A percentile compares a stretch with the other conserved stretches of the same genome.
phyloP scores from a whole-genome alignment of 2,888 invertebrate genomes.

The Limenitis camilla region DNA sequence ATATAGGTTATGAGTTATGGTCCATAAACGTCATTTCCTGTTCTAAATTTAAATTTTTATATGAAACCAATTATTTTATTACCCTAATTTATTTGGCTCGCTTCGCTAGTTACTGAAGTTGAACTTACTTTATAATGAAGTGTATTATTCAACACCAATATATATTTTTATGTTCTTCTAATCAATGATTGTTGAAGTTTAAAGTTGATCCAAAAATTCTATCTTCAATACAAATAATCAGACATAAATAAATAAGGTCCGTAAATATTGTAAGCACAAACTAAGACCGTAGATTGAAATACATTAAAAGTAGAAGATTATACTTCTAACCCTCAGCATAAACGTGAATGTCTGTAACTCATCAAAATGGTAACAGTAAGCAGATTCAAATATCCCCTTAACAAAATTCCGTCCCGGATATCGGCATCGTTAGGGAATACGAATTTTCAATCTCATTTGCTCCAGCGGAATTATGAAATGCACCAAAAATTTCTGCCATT shows the following conservation, averaged over 20 bases:
- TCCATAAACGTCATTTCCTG: background rate
- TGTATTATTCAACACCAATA: no score
- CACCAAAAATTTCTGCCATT: conserved; percentile 4
- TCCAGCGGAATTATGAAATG: conserved; percentile 7
- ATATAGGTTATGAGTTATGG: background rate
- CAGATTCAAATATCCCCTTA: conserved; percentile 1
- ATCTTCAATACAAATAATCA: no score
- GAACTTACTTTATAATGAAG: background rate
- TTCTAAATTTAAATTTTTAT: background rate
- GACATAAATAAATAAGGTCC: no score
- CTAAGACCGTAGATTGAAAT: no score
- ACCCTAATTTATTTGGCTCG: no score
- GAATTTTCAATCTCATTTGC: conserved; percentile 17
- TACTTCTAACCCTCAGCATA: no score
- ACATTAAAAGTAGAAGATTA: no score
- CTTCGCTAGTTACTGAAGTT: no score
- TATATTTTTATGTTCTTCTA: no score
- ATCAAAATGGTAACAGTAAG: background rate
- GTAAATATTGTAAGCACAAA: no score
- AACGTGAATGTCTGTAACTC: background rate
- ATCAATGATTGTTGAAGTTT: no score
- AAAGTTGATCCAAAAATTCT: no score
- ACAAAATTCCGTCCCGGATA: background rate
- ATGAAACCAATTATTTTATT: background rate
- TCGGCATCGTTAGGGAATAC: conserved; percentile 2